A percentile compares a stretch with the other conserved stretches of the same genome.
Evolutionary conservation across 2,888 invertebrate genomes (phyloP).

Genomic region (Trypoxylon attenuatum): DNA sequence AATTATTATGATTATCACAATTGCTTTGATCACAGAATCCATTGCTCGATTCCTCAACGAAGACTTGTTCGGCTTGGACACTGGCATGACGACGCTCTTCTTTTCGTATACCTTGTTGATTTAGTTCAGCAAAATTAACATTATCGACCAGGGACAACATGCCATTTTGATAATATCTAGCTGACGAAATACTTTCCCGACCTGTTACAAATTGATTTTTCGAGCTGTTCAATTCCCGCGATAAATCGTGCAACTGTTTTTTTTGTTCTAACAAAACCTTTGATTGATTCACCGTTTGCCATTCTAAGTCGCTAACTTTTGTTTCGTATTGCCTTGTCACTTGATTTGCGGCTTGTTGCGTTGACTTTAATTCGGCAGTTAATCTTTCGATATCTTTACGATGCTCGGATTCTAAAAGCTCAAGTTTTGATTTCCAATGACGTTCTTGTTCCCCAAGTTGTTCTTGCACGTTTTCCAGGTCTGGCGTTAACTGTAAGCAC

Average conservation of each 20-base stretch:
- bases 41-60: constrained; percentile 20
- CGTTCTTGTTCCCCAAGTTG: constrained; percentile 66
- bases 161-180: background rate
- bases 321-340: constrained; percentile 64
- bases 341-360: constrained; percentile 58
- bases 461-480: constrained; percentile 61
- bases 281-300: constrained; percentile 59
- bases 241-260: constrained; percentile 53
- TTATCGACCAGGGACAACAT: background rate
- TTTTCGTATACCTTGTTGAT: constrained; percentile 4
- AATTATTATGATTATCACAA: constrained; percentile 7
- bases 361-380: constrained; percentile 61
- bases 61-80: constrained; percentile 1
- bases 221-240: constrained; percentile 38
- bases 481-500: constrained; percentile 56
- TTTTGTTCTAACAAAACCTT: constrained; percentile 60
- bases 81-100: background rate
- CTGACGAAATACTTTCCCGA: background rate
- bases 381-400: constrained; percentile 66
- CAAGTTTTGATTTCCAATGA: constrained; percentile 69
- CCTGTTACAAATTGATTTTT: constrained; percentile 19
- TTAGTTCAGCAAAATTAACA: background rate
- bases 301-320: constrained; percentile 64
- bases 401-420: constrained; percentile 65
- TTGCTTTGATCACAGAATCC: constrained; percentile 12